Conservation (phyloP, 2,888 invertebrate species). For the Scelioninae gen. 1 region DNA sequence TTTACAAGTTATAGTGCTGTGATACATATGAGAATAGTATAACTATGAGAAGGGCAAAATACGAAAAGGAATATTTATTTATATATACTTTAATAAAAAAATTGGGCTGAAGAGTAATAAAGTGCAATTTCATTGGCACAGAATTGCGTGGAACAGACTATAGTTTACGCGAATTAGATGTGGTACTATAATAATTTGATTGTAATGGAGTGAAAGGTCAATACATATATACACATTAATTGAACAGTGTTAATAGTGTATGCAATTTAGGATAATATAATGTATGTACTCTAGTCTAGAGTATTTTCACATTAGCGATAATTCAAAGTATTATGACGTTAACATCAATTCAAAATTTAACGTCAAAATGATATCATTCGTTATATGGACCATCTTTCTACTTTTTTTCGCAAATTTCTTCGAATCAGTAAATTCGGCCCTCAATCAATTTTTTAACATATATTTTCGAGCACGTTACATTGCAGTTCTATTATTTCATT, state of each 20-base stretch:
- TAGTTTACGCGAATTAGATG: constrained; percentile 5
- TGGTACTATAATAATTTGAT: constrained; percentile 7
- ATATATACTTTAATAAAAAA: neutral
- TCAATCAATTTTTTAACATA: neutral
- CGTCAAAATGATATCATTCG: neutral
- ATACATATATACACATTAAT: constrained; percentile 34
- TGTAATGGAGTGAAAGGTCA: constrained; percentile 43
- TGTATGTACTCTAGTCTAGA: constrained; percentile 33
- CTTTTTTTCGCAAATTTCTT: neutral
- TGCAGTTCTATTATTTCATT: neutral
- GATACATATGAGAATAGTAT: too few relatives aligned
- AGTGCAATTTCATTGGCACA: neutral
- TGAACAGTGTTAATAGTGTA: constrained; percentile 36
- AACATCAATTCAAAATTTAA: neutral
- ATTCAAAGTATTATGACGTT: constrained; percentile 28
- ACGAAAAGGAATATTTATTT: neutral
- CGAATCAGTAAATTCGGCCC: neutral
- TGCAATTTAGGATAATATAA: constrained; percentile 43
- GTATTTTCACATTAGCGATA: constrained; percentile 35
- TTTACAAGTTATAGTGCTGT: too few relatives aligned
- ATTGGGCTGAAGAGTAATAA: neutral
- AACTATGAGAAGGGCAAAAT: neutral
- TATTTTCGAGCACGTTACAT: neutral
- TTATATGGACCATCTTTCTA: neutral
- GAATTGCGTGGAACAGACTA: neutral